A percentile compares a stretch with the other conserved stretches of the same genome.
phyloP scores from a whole-genome alignment of 2,113 vertebrate genomes.

The Polyodon spathula region DNA sequence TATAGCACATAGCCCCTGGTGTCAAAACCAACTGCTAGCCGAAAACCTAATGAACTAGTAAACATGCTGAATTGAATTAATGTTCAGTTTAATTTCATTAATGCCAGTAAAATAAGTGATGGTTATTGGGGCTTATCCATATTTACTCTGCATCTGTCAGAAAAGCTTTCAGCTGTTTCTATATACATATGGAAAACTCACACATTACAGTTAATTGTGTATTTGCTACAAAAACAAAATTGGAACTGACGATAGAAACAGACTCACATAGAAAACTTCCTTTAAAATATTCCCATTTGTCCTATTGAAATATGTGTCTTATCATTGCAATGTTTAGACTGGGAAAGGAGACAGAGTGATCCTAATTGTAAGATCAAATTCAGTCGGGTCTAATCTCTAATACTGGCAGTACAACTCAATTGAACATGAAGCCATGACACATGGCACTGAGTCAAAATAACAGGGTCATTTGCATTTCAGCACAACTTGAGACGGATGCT shows the following conservation, averaged over 20 bases:
- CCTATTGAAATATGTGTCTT: too few relatives aligned
- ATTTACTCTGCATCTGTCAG: constrained; percentile 40
- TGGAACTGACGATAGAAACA: constrained; percentile 36
- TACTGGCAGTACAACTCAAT: background rate
- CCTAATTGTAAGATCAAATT: too few relatives aligned
- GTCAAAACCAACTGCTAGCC: constrained; percentile 43
- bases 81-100: constrained; percentile 46
- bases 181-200: constrained; percentile 22
- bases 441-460: background rate
- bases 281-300: too few relatives aligned
- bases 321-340: too few relatives aligned
- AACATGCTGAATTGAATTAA: constrained; percentile 45
- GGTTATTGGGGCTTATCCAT: constrained; percentile 25
- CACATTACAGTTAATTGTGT: constrained; percentile 16
- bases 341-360: too few relatives aligned
- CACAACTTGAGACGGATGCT: background rate
- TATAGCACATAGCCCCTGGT: constrained; percentile 24
- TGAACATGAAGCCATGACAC: background rate
- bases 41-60: constrained; percentile 47
- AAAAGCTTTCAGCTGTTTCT: constrained; percentile 33
- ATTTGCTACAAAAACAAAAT: constrained; percentile 34
- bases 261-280: too few relatives aligned
- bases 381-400: background rate
- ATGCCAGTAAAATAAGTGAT: constrained; percentile 27
- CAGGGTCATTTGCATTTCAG: background rate